Percentiles rank a stretch among this genome's conserved stretches.
phyloP scores from a whole-genome alignment of 2,888 invertebrate species.

The Acanthosepion esculentum region DNA sequence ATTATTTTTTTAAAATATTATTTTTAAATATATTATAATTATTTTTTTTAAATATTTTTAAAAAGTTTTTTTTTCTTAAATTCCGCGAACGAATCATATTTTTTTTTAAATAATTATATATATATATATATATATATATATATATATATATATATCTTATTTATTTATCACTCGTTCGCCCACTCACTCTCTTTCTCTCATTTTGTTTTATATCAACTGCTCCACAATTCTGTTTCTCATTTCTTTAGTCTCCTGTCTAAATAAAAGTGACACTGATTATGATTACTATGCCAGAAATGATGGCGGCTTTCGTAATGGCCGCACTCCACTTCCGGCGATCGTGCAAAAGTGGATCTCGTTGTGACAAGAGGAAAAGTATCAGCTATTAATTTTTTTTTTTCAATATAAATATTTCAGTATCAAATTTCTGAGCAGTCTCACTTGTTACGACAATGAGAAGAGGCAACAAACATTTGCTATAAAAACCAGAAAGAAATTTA shows the following conservation, averaged over 20 bases:
- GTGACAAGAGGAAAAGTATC: not conserved
- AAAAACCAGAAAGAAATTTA: no score
- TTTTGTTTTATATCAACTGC: not conserved
- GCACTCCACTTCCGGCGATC: not conserved
- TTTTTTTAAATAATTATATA: no score
- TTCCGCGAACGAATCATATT: no score
- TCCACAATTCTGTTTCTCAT: not conserved
- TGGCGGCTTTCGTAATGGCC: not conserved
- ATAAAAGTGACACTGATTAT: conserved; percentile 16
- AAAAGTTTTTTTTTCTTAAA: no score
- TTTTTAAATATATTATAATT: no score
- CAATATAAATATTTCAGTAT: not conserved
- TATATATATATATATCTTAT: no score
- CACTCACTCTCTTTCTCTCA: no score
- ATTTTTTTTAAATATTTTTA: no score
- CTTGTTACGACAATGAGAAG: not conserved
- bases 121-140: no score
- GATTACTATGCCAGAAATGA: not conserved
- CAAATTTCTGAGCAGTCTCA: not conserved
- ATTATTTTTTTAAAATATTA: no score
- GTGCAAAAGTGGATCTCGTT: not conserved
- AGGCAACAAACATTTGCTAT: no score
- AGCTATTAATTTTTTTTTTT: not conserved
- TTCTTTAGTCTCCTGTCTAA: not conserved
- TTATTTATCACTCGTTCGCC: no score